Percentiles rank a stretch among this genome's conserved stretches.
Evolutionary conservation across 2,797 vertebrate species (phyloP).

Genomic region (Epinephelus malabaricus): DNA sequence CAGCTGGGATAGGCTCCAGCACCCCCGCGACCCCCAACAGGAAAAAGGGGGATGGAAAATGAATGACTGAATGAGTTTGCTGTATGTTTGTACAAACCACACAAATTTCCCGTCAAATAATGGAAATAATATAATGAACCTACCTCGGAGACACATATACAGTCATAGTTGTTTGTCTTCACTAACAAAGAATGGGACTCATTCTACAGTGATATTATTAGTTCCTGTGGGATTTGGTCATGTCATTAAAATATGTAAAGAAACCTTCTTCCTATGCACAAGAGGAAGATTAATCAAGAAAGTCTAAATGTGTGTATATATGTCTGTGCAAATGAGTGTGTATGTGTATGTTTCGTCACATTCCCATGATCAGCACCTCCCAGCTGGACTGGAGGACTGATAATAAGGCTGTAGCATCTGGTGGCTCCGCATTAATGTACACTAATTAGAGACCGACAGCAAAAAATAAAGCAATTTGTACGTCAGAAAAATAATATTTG

Average conservation of each 20-base stretch:
- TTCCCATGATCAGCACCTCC: slow-evolving; percentile 43
- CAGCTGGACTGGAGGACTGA: slow-evolving; percentile 39
- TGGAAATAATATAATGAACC: neutral
- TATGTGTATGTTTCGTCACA: slow-evolving; percentile 24
- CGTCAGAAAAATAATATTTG: slow-evolving; percentile 46
- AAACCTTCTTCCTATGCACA: slow-evolving; percentile 15
- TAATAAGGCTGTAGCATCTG: slow-evolving; percentile 67
- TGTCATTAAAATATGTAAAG: slow-evolving; percentile 26
- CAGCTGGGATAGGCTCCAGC: too few relatives aligned
- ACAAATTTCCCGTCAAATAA: neutral
- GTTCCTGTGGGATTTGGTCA: slow-evolving; percentile 47
- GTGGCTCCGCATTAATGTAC: slow-evolving; percentile 46
- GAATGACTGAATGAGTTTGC: neutral
- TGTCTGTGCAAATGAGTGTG: slow-evolving; percentile 16
- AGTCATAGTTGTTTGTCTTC: slow-evolving; percentile 20
- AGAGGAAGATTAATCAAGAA: slow-evolving; percentile 42
- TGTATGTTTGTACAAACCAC: neutral
- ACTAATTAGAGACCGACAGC: slow-evolving; percentile 64
- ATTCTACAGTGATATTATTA: slow-evolving; percentile 19
- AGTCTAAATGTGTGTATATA: slow-evolving; percentile 16
- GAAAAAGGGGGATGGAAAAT: too few relatives aligned
- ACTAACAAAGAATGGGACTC: slow-evolving; percentile 22
- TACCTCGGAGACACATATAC: neutral
- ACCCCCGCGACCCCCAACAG: too few relatives aligned
- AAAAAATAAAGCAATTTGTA: slow-evolving; percentile 12